phyloP scores from a whole-genome alignment of 2,797 vertebrate genomes.

The Megalops cyprinoides region DNA sequence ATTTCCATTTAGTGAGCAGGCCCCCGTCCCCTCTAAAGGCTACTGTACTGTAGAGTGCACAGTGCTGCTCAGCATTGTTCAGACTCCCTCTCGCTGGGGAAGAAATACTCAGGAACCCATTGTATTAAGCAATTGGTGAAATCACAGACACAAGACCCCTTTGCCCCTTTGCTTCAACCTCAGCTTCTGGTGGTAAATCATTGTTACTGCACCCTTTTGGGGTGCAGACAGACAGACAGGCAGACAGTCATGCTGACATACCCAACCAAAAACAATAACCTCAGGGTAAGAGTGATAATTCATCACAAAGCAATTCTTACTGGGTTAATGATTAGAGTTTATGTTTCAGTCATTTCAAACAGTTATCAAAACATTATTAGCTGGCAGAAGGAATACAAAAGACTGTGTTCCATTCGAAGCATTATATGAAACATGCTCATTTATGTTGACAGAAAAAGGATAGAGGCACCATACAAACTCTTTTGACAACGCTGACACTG shows the following conservation, averaged over 20 bases:
- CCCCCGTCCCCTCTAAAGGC: too few relatives aligned
- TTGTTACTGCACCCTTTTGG: not conserved
- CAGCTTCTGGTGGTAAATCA: not conserved
- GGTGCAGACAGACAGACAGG: too few relatives aligned
- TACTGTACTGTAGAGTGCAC: too few relatives aligned
- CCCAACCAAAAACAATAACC: not conserved
- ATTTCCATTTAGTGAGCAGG: too few relatives aligned
- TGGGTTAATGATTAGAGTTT: too few relatives aligned
- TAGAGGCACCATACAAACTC: not conserved
- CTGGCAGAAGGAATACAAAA: too few relatives aligned
- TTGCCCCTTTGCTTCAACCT: not conserved
- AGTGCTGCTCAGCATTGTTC: not conserved
- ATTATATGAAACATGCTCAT: not conserved
- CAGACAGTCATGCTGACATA: not conserved
- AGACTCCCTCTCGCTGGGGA: not conserved
- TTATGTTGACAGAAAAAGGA: not conserved
- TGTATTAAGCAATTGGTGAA: not conserved
- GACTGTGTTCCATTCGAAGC: not conserved
- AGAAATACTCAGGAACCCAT: not conserved
- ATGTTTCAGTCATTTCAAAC: too few relatives aligned
- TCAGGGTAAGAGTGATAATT: not conserved
- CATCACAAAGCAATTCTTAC: too few relatives aligned
- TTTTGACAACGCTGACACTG: not conserved
- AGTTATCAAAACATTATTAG: too few relatives aligned
- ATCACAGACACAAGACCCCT: not conserved